phyloP scores from a whole-genome alignment of 53 echinoderm and acorn worm genomes.

The Stichopus horrens region DNA sequence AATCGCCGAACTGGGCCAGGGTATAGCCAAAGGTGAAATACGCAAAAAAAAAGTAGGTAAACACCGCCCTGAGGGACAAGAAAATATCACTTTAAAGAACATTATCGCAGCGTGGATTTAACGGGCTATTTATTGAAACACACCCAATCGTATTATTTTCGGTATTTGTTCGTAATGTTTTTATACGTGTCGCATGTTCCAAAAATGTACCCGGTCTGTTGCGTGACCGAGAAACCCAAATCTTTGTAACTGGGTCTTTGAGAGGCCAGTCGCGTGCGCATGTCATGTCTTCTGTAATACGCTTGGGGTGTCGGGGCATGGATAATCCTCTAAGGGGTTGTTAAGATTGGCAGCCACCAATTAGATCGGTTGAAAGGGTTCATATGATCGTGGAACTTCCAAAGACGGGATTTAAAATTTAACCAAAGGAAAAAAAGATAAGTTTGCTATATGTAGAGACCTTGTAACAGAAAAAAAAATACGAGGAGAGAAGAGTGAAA shows the following conservation, averaged over 20 bases:
- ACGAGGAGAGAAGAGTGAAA: background rate
- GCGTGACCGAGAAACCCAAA: conserved; percentile 32
- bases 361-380: conserved; percentile 40
- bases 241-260: background rate
- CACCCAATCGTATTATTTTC: conserved; percentile 15
- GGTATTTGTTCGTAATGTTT: conserved; percentile 16
- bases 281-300: conserved; percentile 15
- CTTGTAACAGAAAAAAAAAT: too few species aligned
- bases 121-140: background rate
- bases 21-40: conserved; percentile 4
- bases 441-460: background rate
- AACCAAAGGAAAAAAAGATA: background rate
- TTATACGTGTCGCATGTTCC: conserved; percentile 5
- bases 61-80: conserved; percentile 28
- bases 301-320: conserved; percentile 37
- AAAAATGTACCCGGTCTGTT: background rate
- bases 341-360: conserved; percentile 43
- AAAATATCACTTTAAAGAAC: conserved; percentile 22
- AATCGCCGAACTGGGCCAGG: conserved; percentile 13
- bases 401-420: background rate
- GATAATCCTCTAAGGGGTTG: conserved; percentile 43
- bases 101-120: background rate
- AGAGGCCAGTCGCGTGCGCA: conserved; percentile 24
- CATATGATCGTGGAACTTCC: background rate
- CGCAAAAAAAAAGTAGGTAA: conserved; percentile 25